Evolutionary conservation across 2,888 invertebrate genomes (phyloP).

Genomic region (Crossocerus cetratus): DNA sequence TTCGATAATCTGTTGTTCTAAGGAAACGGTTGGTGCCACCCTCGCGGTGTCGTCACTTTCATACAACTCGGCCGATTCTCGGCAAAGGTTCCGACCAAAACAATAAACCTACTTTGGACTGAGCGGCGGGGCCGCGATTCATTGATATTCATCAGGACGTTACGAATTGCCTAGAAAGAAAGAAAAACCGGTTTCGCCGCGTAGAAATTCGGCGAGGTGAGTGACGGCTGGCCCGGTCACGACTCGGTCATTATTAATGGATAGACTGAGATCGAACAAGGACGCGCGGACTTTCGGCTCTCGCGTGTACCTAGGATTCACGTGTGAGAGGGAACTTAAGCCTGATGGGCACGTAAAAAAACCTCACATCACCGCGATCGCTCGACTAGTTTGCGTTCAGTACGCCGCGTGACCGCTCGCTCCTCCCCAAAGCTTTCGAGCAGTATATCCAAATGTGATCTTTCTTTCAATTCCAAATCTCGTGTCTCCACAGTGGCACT

Average conservation of each 20-base stretch:
- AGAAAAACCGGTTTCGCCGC: conserved; percentile 32
- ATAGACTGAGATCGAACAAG: conserved; percentile 29
- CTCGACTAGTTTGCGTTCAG: conserved; percentile 12
- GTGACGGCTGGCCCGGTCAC: neutral
- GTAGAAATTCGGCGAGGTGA: conserved; percentile 13
- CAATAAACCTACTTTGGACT: conserved; percentile 1
- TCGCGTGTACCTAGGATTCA: conserved; percentile 32
- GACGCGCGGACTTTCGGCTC: conserved; percentile 25
- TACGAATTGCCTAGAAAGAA: neutral
- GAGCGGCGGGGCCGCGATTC: neutral
- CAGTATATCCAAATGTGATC: too few relatives aligned
- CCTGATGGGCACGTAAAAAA: conserved; percentile 26
- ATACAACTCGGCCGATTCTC: neutral
- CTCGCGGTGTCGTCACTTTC: too few relatives aligned
- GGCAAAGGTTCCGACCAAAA: neutral
- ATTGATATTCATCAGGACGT: conserved; percentile 18
- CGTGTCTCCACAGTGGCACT: too few relatives aligned
- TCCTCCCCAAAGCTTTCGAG: too few relatives aligned
- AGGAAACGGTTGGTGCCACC: too few relatives aligned
- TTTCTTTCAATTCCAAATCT: too few relatives aligned
- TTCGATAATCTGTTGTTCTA: too few relatives aligned
- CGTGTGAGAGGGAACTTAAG: conserved; percentile 33
- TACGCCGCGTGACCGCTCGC: too few relatives aligned
- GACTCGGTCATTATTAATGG: conserved; percentile 21
- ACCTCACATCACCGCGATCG: conserved; percentile 35